Evolutionary conservation across 2,113 vertebrate species (phyloP), one percentile per base, ranked within the genome.

Genomic region (Tylochromis polylepis): DNA sequence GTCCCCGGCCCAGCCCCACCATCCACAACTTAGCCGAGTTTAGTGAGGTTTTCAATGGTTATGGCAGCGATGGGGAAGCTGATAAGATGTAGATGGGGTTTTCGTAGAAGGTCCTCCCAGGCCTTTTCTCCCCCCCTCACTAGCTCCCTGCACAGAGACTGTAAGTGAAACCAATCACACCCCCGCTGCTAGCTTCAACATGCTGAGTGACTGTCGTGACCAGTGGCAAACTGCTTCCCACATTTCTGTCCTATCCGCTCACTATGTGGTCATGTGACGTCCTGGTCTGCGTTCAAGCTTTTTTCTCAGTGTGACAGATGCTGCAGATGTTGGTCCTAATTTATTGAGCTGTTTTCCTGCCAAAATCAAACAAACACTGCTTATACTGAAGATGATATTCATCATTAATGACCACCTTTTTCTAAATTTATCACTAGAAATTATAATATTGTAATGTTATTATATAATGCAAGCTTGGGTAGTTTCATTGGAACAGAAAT

Each of bases 41-140:
- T 98, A 99, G 98, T 96, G 97, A 99, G 97, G 97, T 97, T 97
- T 98, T 98, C 97, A 97, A 96, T 97, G 97, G 96, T 96, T 98
- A 97, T 95, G 97, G 98, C 97, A 98, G 97, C 96, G 97, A 98
- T 57, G 95, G 93, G 96, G 98, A 97, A 96, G 96, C 88, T 87
- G 90, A 98, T 97, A 97, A 98, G 96, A 97, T 98, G 97, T 99
- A 99, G 97, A 96, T 31, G 95, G 96, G 83, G 65, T 91, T 93
- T 92, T 89, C 29, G 4, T 89, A 92, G 70, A 79, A 22, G 82
- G 70, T 79, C 80, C 43, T 11, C 24, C 56, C 43, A 75, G 83
- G 57, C 72, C 84, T 87, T 87, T 87, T 38, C 78, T 16, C 51
- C 58, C 38, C 14, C 81, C 70, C 82, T 27, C 80, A 36, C 57